Evolutionary conservation across 2,888 invertebrate genomes (phyloP).

Genomic region (Calephelis perditalis): DNA sequence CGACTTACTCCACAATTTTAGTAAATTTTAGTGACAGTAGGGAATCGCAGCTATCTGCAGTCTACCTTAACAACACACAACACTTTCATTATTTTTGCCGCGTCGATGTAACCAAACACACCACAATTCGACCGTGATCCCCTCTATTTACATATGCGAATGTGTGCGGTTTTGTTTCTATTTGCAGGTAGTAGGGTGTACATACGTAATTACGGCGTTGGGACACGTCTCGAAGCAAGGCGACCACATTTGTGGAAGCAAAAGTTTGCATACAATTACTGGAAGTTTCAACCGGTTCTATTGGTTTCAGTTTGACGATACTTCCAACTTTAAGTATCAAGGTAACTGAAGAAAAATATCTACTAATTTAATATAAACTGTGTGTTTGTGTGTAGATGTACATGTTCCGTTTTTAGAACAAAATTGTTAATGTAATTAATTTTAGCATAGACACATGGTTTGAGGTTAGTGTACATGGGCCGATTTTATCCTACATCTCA

Average conservation of each 20-base stretch:
- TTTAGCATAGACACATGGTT: no score
- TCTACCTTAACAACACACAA: conserved; percentile 23
- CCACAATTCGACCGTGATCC: conserved; percentile 43
- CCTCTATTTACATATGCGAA: conserved; percentile 68
- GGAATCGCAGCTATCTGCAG: conserved; percentile 15
- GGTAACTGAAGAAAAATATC: no score
- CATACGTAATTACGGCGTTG: conserved; percentile 70
- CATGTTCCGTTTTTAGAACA: no score
- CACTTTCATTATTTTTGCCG: conserved; percentile 33
- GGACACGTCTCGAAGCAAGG: conserved; percentile 60
- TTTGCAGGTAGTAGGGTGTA: conserved; percentile 65
- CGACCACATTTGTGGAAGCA: conserved; percentile 47
- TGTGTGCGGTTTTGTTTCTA: conserved; percentile 72
- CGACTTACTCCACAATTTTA: no score
- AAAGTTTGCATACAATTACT: conserved; percentile 28
- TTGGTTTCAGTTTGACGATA: neutral
- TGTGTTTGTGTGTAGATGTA: no score
- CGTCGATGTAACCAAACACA: conserved; percentile 32
- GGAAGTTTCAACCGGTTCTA: conserved; percentile 18
- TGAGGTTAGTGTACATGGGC: no score
- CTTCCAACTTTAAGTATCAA: no score
- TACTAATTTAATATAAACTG: no score
- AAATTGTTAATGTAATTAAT: no score
- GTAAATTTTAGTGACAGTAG: neutral
- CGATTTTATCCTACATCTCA: no score